Percentiles rank a stretch among this genome's conserved stretches.
phyloP scores from a whole-genome alignment of 2,113 vertebrate genomes.

The Uria lomvia region DNA sequence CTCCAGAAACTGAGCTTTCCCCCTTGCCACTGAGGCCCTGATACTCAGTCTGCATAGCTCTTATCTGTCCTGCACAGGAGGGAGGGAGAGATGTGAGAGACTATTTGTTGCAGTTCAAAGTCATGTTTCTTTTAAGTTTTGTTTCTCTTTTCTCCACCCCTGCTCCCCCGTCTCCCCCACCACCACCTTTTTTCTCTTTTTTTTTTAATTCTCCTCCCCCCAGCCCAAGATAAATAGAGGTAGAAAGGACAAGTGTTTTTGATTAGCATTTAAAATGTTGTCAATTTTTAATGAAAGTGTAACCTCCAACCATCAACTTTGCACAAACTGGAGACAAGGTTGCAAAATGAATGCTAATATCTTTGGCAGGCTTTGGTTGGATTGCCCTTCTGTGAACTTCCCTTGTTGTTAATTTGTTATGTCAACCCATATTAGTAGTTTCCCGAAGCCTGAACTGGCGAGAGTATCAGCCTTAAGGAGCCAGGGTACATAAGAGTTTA shows the following conservation, averaged over 20 bases:
- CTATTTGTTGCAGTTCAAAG: slow-evolving; percentile 69
- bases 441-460: slow-evolving; percentile 53
- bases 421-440: slow-evolving; percentile 70
- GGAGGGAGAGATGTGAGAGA: neutral
- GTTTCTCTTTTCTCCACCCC: neutral
- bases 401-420: slow-evolving; percentile 76
- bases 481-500: neutral
- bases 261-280: slow-evolving; percentile 81
- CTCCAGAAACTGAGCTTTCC: slow-evolving; percentile 12
- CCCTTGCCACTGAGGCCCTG: neutral
- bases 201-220: neutral
- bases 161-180: neutral
- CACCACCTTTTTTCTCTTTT: neutral
- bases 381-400: slow-evolving; percentile 72
- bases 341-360: slow-evolving; percentile 72
- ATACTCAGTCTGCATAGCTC: slow-evolving; percentile 53
- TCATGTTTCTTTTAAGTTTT: slow-evolving; percentile 28
- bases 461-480: slow-evolving; percentile 6
- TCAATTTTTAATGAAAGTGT: slow-evolving; percentile 80
- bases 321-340: slow-evolving; percentile 67
- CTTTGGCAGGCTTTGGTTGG: slow-evolving; percentile 63
- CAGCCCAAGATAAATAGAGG: slow-evolving; percentile 66
- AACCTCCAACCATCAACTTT: slow-evolving; percentile 77
- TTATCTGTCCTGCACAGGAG: slow-evolving; percentile 65
- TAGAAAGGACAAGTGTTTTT: slow-evolving; percentile 74